These are phyloP conservation scores for Pogona vitticeps DNA, from an alignment of 2,113 vertebrate species.

Conservation along the genomic window DNA sequence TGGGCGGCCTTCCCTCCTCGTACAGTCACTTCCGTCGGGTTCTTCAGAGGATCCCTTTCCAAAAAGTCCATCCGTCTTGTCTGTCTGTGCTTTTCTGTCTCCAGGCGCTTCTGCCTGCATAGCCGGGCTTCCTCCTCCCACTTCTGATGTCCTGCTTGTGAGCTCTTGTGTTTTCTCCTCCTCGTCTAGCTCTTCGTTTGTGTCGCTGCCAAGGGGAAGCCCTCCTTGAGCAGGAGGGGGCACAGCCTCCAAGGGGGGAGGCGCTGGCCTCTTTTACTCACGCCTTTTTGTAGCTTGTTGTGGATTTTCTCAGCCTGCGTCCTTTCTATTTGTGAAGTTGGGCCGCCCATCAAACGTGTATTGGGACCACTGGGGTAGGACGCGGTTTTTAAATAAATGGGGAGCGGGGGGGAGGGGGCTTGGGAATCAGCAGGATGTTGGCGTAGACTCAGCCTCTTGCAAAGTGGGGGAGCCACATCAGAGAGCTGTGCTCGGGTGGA, in stretches of 20 bases:
- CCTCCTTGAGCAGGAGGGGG: too few relatives aligned
- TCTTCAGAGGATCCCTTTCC: too few relatives aligned
- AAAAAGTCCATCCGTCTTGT: too few relatives aligned
- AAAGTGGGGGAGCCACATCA: too few relatives aligned
- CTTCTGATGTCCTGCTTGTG: too few relatives aligned
- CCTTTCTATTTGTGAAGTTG: slow-evolving; percentile 18
- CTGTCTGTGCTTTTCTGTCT: background rate
- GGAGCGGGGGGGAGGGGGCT: background rate
- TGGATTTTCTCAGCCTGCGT: background rate
- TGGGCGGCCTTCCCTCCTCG: too few relatives aligned
- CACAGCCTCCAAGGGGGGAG: too few relatives aligned
- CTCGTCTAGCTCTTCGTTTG: background rate
- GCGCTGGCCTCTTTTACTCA: background rate
- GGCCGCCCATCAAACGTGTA: background rate
- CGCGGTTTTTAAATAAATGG: background rate
- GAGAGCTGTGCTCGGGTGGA: background rate
- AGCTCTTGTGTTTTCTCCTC: background rate
- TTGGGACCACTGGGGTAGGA: background rate
- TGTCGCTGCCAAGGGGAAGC: background rate
- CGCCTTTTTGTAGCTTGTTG: background rate
- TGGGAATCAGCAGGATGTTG: too few relatives aligned
- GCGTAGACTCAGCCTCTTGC: background rate
- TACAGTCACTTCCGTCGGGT: too few relatives aligned
- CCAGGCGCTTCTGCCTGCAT: too few relatives aligned
- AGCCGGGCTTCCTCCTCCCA: background rate